These are phyloP conservation scores for Synanthedon vespiformis DNA, from an alignment of 2,888 invertebrate species.

Conservation along the genomic window DNA sequence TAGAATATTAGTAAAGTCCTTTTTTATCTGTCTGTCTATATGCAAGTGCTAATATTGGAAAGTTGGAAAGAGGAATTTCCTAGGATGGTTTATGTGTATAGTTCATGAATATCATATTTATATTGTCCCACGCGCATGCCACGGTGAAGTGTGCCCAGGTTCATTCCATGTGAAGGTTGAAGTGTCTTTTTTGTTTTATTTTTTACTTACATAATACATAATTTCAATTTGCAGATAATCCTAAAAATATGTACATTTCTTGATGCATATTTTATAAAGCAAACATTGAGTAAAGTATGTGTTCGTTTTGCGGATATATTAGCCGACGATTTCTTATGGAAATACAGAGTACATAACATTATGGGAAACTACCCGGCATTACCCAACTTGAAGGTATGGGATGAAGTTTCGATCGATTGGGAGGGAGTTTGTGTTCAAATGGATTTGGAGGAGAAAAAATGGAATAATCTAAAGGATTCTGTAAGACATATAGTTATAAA, in stretches of 20 bases:
- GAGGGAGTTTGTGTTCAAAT: conserved; percentile 71
- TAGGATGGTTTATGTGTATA: no score
- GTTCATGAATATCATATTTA: no score
- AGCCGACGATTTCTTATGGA: conserved; percentile 70
- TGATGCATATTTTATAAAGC: conserved; percentile 66
- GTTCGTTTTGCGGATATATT: conserved; percentile 68
- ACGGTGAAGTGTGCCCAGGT: no score
- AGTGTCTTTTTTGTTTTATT: no score
- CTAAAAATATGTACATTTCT: conserved; percentile 72
- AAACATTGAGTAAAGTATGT: conserved; percentile 66
- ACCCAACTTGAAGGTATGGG: conserved; percentile 39
- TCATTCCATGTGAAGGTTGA: no score
- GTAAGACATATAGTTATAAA: conserved; percentile 60
- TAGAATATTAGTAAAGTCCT: no score
- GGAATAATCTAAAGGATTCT: conserved; percentile 57
- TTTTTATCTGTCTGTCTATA: no score
- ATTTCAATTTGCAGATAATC: conserved; percentile 58
- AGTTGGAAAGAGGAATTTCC: no score
- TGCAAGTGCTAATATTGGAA: no score
- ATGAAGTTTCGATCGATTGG: conserved; percentile 62
- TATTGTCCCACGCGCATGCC: no score
- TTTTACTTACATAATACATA: no score
- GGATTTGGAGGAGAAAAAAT: conserved; percentile 68
- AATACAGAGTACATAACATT: conserved; percentile 57
- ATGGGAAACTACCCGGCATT: conserved; percentile 46